These are phyloP conservation scores for Melieria crassipennis DNA, from an alignment of 2,888 invertebrate species.

Conservation along the genomic window DNA sequence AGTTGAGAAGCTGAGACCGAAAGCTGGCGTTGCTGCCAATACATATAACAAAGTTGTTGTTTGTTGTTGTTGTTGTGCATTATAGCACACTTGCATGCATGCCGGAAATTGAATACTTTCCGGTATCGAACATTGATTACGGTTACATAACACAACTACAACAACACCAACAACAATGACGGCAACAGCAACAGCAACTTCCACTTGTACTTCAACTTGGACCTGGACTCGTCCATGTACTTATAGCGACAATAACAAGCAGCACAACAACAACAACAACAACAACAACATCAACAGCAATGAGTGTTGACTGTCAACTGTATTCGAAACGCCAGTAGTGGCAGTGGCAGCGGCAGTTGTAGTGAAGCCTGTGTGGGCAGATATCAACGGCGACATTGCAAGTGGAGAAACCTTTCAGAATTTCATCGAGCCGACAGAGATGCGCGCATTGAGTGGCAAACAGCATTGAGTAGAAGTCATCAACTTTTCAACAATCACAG, in stretches of 20 bases:
- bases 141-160: not conserved
- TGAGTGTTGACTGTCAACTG: not conserved
- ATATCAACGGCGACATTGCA: no score
- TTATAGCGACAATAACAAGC: not conserved
- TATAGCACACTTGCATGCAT: not conserved
- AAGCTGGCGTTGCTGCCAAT: no score
- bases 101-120: conserved; percentile 60
- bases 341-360: not conserved
- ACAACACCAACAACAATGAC: not conserved
- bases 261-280: not conserved
- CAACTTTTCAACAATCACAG: not conserved
- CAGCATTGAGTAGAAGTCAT: not conserved
- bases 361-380: not conserved
- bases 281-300: not conserved
- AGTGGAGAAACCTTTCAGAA: no score
- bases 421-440: no score
- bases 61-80: not conserved
- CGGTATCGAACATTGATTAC: conserved; percentile 58
- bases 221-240: not conserved
- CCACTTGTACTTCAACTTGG: conserved; percentile 1
- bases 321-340: not conserved
- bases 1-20: no score
- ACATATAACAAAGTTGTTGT: not conserved
- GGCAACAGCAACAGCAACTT: conserved; percentile 1
- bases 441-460: no score